Base-by-base conservation (phyloP, 1,140 invertebrate species). In the Drosophila guanche region DNA sequence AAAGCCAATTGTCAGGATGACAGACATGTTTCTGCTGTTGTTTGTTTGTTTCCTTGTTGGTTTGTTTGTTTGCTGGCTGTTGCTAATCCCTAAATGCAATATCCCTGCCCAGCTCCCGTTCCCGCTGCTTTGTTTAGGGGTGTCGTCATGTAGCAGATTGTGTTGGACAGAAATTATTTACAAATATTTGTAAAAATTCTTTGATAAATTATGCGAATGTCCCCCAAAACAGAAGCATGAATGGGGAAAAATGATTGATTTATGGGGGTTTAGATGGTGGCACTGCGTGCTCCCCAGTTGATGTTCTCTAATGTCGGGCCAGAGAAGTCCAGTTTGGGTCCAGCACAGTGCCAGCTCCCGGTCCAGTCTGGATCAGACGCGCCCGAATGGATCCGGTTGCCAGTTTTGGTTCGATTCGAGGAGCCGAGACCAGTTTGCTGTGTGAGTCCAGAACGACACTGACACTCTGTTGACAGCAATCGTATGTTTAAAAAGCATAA, bases 401-500 rank as follows among this genome's bases (percentile, higher is more conserved):
- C 58, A 60, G 63, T 67, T 55, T 61, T 40, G 48, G 52, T 47
- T 37, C 55, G 70, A 54, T 61, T 62, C 29, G 3, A 27, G 50
- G 43, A 37, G 52, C 61, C 43, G 66, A 67, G 51, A 60, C 29
- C 42, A 45, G 40, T 52, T 55, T 46, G 47, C 54, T 22, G 46
- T 33, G 16, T 40, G 16, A 27, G 37, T 29, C 33, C 58, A n/a
- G 33, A n/a, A 22, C 55, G 27, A 76, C 63, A 83, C 83, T 81
- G 83, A 71, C 83, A 76, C 76, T 37, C 33, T 83, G 83, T 88
- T 88, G 83, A 88, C 83, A 88, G 83, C 84, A 88, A 88, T 88
- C 83, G 84, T 88, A 88, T 88, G 83, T 88, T 88, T 88, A 88
- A 88, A 86, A 86, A 88, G 83, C 83, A 86, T 86, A 86, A 86